These are phyloP conservation scores for Schizaphis graminum DNA, from an alignment of 2,888 invertebrate genomes.

Conservation along the genomic window DNA sequence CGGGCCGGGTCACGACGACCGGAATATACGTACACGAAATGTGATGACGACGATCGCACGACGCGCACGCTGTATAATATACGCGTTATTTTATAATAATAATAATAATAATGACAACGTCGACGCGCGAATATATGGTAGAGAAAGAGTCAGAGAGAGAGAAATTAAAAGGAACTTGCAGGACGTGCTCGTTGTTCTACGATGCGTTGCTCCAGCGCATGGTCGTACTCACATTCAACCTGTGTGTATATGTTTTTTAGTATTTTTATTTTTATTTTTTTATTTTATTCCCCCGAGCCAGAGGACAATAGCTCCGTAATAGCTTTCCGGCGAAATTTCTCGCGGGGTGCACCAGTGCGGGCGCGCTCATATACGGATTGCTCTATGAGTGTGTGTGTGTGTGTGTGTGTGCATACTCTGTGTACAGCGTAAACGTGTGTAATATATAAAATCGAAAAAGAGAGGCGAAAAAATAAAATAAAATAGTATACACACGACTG, in stretches of 20 bases:
- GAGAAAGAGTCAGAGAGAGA: neutral
- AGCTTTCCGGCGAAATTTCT: constrained; percentile 61
- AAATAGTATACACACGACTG: constrained; percentile 14
- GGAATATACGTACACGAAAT: neutral
- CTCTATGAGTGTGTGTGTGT: neutral
- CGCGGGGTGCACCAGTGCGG: neutral
- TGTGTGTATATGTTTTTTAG: neutral
- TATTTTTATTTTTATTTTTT: constrained; percentile 13
- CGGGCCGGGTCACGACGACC: neutral
- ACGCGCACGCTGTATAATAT: neutral
- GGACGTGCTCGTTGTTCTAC: constrained; percentile 39
- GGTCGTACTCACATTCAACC: neutral
- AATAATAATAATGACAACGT: neutral
- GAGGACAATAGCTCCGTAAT: constrained; percentile 53
- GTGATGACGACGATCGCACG: neutral
- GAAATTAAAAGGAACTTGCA: constrained; percentile 9
- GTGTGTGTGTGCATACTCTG: neutral
- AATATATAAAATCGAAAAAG: neutral
- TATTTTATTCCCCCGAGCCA: neutral
- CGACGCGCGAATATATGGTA: neutral
- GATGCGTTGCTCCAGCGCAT: neutral
- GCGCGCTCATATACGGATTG: neutral
- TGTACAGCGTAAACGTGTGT: neutral
- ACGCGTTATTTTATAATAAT: neutral
- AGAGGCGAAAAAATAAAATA: constrained; percentile 19